Evolutionary conservation across 2,113 vertebrate genomes (phyloP), one percentile per base, ranked within the genome.

Genomic region (Holacanthus passer): DNA sequence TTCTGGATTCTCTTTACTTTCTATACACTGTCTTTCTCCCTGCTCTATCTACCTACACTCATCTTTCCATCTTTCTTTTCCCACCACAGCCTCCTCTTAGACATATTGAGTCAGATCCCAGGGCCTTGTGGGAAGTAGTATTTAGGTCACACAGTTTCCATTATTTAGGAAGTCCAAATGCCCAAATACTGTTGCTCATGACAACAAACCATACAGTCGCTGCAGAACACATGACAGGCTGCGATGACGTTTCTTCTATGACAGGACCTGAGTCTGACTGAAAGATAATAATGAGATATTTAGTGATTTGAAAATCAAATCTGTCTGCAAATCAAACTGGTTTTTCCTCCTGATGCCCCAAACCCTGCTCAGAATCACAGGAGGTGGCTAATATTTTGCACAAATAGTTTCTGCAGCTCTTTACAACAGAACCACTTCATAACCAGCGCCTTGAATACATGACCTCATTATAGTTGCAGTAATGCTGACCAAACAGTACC

Each of bases 91-190:
- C 52, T 82, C 53, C 41, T 63, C 53, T 53, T 31, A 73, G 58
- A 86, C 31, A 69, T 53, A 83, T 16, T 82, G 50, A 91, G 66
- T 87, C 73, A 89, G 63, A 67, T 45, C 48, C 74, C 50, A 37
- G 50, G 72, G 60, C 58, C 58, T 71, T 73, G 71, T 68, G 83
- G 73, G 73, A 70, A 85, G 73, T 5, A 63, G 20, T 32, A 87
- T 81, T 83, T 75, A 79, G 87, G 90, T 86, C 90, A 88, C 8
- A 27, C 32, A 60, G 72, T 89, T 93, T 93, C 88, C 85, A 92
- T 90, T 84, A 85, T 91, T 77, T 52, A 86, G 77, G 52, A 67
- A 48, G 47, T 55, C 67, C 71, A 82, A 81, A 87, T 63, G 43
- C 22, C 79, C 24, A 84, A 85, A 84, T 75, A 79, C 73, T 74